Percentiles rank a stretch among this genome's conserved stretches.
phyloP scores from a whole-genome alignment of 1,140 invertebrate genomes.

The Diabrotica undecimpunctata region DNA sequence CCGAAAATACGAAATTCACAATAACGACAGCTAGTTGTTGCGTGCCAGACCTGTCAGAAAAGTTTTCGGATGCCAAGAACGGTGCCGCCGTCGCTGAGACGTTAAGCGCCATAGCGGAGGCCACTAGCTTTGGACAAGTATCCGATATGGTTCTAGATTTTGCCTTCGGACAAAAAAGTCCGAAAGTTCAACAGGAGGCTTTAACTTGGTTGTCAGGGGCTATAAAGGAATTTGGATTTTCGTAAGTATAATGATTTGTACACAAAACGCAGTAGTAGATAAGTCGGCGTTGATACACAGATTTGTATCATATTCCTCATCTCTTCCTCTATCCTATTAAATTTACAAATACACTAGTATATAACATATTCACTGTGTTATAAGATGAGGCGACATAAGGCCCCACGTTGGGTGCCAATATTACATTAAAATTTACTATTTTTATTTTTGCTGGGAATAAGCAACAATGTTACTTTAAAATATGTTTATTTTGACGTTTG shows the following conservation, averaged over 20 bases:
- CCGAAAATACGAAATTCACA: slow-evolving; percentile 71
- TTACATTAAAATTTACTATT: no score
- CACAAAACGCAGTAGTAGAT: no score
- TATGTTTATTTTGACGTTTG: no score
- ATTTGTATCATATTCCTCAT: no score
- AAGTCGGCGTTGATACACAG: no score
- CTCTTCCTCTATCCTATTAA: no score
- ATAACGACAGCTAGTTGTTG: slow-evolving; percentile 71
- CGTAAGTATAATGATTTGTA: slow-evolving; percentile 51
- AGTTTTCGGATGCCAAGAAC: slow-evolving; percentile 82
- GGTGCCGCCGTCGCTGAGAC: slow-evolving; percentile 65
- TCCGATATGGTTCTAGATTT: slow-evolving; percentile 66
- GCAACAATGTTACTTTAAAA: no score
- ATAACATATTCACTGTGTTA: no score
- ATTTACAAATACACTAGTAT: no score
- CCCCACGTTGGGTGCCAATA: no score
- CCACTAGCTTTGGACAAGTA: slow-evolving; percentile 72
- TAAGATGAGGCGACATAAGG: no score
- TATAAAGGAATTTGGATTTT: slow-evolving; percentile 81
- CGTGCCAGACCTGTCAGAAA: slow-evolving; percentile 77
- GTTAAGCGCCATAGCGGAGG: slow-evolving; percentile 72
- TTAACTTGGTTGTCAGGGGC: slow-evolving; percentile 74
- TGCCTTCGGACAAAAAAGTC: slow-evolving; percentile 85
- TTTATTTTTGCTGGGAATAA: no score
- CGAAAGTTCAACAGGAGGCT: slow-evolving; percentile 84